phyloP scores from a whole-genome alignment of 2,113 vertebrate genomes.

The Plecturocebus donacophilus region DNA sequence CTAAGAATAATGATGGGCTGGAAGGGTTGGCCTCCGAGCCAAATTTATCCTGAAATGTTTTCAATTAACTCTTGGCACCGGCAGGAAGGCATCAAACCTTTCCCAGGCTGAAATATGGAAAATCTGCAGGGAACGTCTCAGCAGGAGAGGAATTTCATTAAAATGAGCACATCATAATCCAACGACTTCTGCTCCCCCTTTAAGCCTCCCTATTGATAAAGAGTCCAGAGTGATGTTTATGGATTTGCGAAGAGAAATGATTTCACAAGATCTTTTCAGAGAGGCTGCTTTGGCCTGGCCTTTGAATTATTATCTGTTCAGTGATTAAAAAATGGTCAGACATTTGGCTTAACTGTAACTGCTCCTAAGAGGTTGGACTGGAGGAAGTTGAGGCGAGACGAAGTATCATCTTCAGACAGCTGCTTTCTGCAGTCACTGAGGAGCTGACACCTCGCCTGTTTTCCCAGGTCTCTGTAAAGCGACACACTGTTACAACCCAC shows the following conservation, averaged over 20 bases:
- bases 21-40: slow-evolving; percentile 84
- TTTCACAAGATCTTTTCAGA: slow-evolving; percentile 87
- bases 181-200: slow-evolving; percentile 86
- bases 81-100: slow-evolving; percentile 92
- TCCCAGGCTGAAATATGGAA: slow-evolving; percentile 94
- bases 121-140: slow-evolving; percentile 91
- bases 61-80: slow-evolving; percentile 93
- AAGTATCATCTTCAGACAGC: slow-evolving; percentile 27
- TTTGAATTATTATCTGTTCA: slow-evolving; percentile 86
- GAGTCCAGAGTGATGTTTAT: slow-evolving; percentile 84
- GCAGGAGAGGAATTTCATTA: slow-evolving; percentile 93
- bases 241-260: slow-evolving; percentile 89
- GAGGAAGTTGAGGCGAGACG: slow-evolving; percentile 67
- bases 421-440: slow-evolving; percentile 52
- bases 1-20: slow-evolving; percentile 91
- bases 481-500: slow-evolving; percentile 42
- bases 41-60: slow-evolving; percentile 93
- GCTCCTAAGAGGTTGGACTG: slow-evolving; percentile 82
- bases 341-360: slow-evolving; percentile 88
- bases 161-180: slow-evolving; percentile 92
- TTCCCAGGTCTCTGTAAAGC: slow-evolving; percentile 68
- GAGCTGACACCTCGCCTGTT: slow-evolving; percentile 31
- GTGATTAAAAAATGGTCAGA: slow-evolving; percentile 88
- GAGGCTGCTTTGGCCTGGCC: slow-evolving; percentile 81
- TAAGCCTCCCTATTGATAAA: slow-evolving; percentile 89